A percentile compares a stretch with the other conserved stretches of the same genome.
Conservation (phyloP, 2,888 invertebrate genomes). For the Danaus chrysippus region DNA sequence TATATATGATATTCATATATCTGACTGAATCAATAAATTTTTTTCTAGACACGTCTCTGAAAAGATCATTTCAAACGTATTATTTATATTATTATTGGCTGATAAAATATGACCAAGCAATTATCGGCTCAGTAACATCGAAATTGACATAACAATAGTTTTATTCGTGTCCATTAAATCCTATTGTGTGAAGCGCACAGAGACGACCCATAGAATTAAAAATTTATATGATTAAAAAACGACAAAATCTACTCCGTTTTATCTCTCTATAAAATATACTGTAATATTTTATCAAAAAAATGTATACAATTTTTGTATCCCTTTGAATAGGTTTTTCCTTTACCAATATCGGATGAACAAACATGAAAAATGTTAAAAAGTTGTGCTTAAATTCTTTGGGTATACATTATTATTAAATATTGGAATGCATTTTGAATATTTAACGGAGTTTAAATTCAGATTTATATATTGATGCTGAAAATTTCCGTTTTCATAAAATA, state of each 20-base stretch:
- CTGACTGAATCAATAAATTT: too few species aligned
- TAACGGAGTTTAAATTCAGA: neutral
- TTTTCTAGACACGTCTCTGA: too few species aligned
- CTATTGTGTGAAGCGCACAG: slow-evolving; percentile 26
- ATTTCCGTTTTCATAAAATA: neutral
- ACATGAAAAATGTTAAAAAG: too few species aligned
- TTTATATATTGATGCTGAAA: neutral
- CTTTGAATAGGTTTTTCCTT: slow-evolving; percentile 12
- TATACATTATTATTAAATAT: too few species aligned
- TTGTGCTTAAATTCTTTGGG: too few species aligned
- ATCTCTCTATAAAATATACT: slow-evolving; percentile 17
- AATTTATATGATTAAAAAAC: slow-evolving; percentile 29
- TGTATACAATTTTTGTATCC: slow-evolving; percentile 20
- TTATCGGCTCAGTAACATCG: too few species aligned
- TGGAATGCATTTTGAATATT: neutral
- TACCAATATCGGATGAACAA: neutral
- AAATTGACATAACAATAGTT: slow-evolving; percentile 12
- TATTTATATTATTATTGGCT: too few species aligned
- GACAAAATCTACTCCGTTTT: slow-evolving; percentile 22
- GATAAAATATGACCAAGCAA: too few species aligned
- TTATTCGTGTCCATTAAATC: slow-evolving; percentile 24
- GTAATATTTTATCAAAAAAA: slow-evolving; percentile 23
- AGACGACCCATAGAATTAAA: slow-evolving; percentile 26
- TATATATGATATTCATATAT: too few species aligned
- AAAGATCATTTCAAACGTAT: too few species aligned